A percentile compares a stretch with the other conserved stretches of the same genome.
Evolutionary conservation across 1,140 invertebrate genomes (phyloP).

Genomic region (Carcinoscorpius rotundicauda): DNA sequence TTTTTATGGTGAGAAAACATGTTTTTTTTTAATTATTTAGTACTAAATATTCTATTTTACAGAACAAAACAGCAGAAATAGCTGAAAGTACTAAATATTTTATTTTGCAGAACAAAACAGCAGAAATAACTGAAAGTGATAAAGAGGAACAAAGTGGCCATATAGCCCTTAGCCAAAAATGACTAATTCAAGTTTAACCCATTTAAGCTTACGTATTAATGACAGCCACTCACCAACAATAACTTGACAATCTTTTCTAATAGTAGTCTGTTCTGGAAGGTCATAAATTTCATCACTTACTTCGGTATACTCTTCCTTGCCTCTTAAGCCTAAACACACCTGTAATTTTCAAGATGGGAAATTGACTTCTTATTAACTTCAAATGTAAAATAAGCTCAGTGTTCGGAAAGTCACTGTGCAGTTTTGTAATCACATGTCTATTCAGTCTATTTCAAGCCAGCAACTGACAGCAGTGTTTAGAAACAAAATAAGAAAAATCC

Average conservation of each 20-base stretch:
- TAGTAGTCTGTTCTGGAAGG: conserved; percentile 73
- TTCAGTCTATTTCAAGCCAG: neutral
- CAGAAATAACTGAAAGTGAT: too few species aligned
- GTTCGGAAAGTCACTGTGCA: neutral
- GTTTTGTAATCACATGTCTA: neutral
- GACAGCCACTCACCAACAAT: conserved; percentile 54
- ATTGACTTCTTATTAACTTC: neutral
- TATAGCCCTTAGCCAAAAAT: neutral
- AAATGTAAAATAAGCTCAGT: too few species aligned
- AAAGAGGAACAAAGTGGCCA: neutral
- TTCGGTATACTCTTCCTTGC: conserved; percentile 62
- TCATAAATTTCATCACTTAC: conserved; percentile 94
- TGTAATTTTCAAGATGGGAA: conserved; percentile 20
- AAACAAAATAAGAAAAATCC: neutral
- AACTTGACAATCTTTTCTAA: conserved; percentile 79
- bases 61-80: too few species aligned
- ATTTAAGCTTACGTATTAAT: too few species aligned
- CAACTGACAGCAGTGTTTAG: neutral
- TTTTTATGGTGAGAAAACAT: too few species aligned
- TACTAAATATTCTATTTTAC: too few species aligned
- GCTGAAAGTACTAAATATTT: too few species aligned
- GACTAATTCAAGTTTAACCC: too few species aligned
- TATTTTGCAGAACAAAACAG: too few species aligned
- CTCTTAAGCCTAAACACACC: conserved; percentile 68
- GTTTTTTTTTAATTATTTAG: too few species aligned